Conservation (phyloP, 2,797 vertebrate species). For the Corythornis leucogaster region DNA sequence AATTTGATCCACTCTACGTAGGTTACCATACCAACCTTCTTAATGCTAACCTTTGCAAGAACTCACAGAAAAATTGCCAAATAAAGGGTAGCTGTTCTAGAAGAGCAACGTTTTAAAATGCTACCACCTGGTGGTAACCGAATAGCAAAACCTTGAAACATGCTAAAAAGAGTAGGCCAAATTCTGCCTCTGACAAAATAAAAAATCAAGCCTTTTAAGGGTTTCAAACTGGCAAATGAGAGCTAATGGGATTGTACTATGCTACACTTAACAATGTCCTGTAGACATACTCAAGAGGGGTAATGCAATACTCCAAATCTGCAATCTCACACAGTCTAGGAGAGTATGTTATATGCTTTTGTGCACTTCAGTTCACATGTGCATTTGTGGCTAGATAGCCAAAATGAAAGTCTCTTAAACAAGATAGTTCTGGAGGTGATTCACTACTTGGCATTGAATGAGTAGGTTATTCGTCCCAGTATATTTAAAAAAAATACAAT, state of each 20-base stretch:
- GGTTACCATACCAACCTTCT: constrained; percentile 37
- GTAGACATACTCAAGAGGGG: rapidly evolving
- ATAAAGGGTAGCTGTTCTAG: neutral
- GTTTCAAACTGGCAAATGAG: neutral
- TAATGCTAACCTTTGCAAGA: neutral
- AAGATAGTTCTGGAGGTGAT: neutral
- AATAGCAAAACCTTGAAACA: neutral
- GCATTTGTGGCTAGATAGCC: neutral
- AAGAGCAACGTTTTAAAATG: constrained; percentile 57
- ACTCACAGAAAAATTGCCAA: constrained; percentile 1
- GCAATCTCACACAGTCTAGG: rapidly evolving
- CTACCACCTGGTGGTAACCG: constrained; percentile 69
- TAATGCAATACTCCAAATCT: neutral
- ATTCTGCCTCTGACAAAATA: neutral
- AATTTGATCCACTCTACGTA: constrained; percentile 10
- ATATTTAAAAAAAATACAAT: neutral
- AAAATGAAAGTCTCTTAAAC: neutral
- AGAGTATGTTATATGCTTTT: neutral
- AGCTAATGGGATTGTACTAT: neutral
- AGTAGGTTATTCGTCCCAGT: neutral
- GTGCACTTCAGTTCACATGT: rapidly evolving
- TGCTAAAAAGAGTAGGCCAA: neutral
- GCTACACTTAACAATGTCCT: neutral
- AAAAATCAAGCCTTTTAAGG: neutral
- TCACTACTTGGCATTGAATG: neutral